Base-by-base conservation (phyloP, 2,797 vertebrate genomes). In the Okamejei kenojei region DNA sequence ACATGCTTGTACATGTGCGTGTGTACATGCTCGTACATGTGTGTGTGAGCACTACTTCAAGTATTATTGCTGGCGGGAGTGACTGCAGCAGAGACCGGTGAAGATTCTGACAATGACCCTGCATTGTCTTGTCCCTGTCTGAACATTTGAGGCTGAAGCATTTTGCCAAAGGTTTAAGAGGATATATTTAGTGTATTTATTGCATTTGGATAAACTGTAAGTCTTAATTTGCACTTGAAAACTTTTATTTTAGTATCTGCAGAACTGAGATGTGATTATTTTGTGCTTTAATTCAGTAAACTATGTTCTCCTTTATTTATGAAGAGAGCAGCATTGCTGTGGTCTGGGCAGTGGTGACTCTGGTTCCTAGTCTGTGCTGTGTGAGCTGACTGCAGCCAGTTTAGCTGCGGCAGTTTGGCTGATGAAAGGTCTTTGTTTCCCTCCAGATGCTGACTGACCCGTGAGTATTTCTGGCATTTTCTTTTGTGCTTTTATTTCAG, bases 151-250 rank as follows among this genome's bases (percentile, higher is more conserved):
- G 29, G 58, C n/a, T 35, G 61, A 65, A 68, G 61, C 32, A 32
- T 4, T 84, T 88, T 65, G 63, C 82, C 29, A 88, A 65, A 88
- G 82, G 29, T n/a, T 63, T 88, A 32, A 88, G 29, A 88, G 15
- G 32, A 65, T n/a, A 17, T 8, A 35, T 7, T 88, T 88, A 58
- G 58, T 61, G 61, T 86, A 65, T 88, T 88, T 88, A 35, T 65
- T 63, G 26, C 84, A 88, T 32, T 82, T 88, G 61, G 61, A 32
- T 88, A 63, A 88, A 88, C 29, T 65, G 32, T 1, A 84, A 65
- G 84, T 88, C 84, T 88, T 88, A 88, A 63, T 88, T 86, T 84
- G 13, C 84, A 88, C n/a, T 88, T 88, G 1, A 65, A 65, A 65
- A 29, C 3, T 58, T 65, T 88, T 88, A 88, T 68, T 88, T 88